Conservation (phyloP, 92 coral and sea anemone species). For the Zoanthus sansibaricus region DNA sequence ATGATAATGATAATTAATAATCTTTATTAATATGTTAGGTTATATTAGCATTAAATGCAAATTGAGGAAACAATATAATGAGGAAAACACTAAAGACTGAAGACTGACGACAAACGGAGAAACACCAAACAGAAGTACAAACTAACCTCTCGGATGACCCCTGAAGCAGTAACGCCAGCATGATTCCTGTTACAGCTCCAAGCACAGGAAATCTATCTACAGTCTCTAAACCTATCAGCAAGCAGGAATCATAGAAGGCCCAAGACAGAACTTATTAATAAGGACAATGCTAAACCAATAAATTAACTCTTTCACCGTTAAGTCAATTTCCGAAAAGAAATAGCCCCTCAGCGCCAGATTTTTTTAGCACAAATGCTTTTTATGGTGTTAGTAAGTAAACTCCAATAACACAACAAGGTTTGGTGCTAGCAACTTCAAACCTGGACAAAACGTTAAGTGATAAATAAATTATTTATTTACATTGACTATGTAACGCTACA, state of each 20-base stretch:
- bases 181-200: conserved; percentile 95
- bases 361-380: conserved; percentile 9
- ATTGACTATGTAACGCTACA: no score
- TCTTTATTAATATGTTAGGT: no score
- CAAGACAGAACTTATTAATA: no score
- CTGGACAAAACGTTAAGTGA: conserved; percentile 22
- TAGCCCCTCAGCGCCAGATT: conserved; percentile 10
- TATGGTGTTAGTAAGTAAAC: conserved; percentile 11
- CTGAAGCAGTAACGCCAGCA: conserved; percentile 79
- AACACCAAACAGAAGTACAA: not conserved
- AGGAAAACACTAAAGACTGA: not conserved
- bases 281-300: no score
- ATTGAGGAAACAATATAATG: no score
- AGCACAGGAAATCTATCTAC: conserved; percentile 96
- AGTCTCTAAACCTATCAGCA: conserved; percentile 79
- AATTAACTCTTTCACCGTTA: conserved; percentile 40
- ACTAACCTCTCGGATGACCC: conserved; percentile 83
- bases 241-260: no score
- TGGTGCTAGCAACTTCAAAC: conserved; percentile 34
- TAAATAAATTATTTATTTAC: conserved; percentile 1
- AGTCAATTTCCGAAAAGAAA: conserved; percentile 39
- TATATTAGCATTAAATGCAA: no score
- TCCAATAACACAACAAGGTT: conserved; percentile 16
- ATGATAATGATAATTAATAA: no score
- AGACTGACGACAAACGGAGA: not conserved